Percentiles rank a stretch among this genome's conserved stretches.
phyloP scores from a whole-genome alignment of 2,888 invertebrate genomes.

The Nemurella pictetii region DNA sequence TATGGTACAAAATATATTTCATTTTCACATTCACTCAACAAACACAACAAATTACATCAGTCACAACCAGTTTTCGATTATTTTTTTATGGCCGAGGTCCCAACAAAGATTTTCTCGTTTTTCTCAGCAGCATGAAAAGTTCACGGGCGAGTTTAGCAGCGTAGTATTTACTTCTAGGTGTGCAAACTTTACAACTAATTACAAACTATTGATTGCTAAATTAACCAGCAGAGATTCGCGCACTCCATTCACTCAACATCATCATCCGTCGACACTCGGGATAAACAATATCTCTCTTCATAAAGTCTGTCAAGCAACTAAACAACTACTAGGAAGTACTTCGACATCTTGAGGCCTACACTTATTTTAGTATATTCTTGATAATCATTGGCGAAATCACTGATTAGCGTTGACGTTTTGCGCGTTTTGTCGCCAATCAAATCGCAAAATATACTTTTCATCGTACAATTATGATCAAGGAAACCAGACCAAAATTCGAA shows the following conservation, averaged over 20 bases:
- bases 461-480: constrained; percentile 37
- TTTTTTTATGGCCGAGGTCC: neutral
- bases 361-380: constrained; percentile 2
- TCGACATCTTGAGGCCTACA: constrained; percentile 12
- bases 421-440: neutral
- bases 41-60: neutral
- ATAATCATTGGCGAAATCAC: constrained; percentile 1
- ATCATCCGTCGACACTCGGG: neutral
- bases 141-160: neutral
- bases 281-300: neutral
- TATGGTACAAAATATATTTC: constrained; percentile 20
- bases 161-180: neutral
- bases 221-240: neutral
- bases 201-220: neutral
- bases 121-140: neutral
- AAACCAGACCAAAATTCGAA: constrained; percentile 26
- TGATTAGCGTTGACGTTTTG: neutral
- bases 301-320: constrained; percentile 9
- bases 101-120: neutral
- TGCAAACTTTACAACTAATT: neutral
- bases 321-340: constrained; percentile 9
- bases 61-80: neutral
- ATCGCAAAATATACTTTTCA: neutral
- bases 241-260: neutral
- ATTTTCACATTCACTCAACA: constrained; percentile 4